These are phyloP conservation scores for Agriopis leucophaearia DNA, from an alignment of 2,888 invertebrate genomes.

Conservation along the genomic window DNA sequence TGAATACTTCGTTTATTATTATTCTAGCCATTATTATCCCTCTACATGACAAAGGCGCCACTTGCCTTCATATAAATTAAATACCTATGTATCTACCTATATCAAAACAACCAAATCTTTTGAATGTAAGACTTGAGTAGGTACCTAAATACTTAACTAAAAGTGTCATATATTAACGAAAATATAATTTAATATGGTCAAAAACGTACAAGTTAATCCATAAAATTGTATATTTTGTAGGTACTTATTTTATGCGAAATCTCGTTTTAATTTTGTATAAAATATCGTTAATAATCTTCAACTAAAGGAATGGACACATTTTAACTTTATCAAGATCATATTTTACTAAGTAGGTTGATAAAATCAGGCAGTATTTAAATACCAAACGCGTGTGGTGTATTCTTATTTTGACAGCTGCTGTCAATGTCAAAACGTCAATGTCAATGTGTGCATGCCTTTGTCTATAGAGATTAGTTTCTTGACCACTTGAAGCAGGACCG, in stretches of 20 bases:
- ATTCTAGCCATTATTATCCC: too few relatives aligned
- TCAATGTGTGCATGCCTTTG: slow-evolving; percentile 41
- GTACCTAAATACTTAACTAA: not conserved
- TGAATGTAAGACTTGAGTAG: too few relatives aligned
- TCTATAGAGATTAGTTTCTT: slow-evolving; percentile 41
- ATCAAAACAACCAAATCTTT: too few relatives aligned
- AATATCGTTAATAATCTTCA: slow-evolving; percentile 6
- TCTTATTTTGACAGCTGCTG: slow-evolving; percentile 49
- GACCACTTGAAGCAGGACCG: slow-evolving; percentile 25
- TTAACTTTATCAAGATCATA: slow-evolving; percentile 37
- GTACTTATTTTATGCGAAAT: not conserved
- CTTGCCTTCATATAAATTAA: too few relatives aligned
- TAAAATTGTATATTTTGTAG: not conserved
- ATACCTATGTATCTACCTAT: too few relatives aligned
- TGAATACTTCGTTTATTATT: not conserved
- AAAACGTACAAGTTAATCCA: not conserved
- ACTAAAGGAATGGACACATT: slow-evolving; percentile 17
- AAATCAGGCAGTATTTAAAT: slow-evolving; percentile 46
- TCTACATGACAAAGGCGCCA: too few relatives aligned
- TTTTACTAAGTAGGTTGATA: slow-evolving; percentile 39
- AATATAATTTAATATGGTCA: not conserved
- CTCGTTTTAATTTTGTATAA: not conserved
- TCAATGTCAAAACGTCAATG: slow-evolving; percentile 48
- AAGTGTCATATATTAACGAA: not conserved
- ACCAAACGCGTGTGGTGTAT: slow-evolving; percentile 46